phyloP scores from a whole-genome alignment of 1,140 invertebrate genomes.

The Xylocopa sonorina region DNA sequence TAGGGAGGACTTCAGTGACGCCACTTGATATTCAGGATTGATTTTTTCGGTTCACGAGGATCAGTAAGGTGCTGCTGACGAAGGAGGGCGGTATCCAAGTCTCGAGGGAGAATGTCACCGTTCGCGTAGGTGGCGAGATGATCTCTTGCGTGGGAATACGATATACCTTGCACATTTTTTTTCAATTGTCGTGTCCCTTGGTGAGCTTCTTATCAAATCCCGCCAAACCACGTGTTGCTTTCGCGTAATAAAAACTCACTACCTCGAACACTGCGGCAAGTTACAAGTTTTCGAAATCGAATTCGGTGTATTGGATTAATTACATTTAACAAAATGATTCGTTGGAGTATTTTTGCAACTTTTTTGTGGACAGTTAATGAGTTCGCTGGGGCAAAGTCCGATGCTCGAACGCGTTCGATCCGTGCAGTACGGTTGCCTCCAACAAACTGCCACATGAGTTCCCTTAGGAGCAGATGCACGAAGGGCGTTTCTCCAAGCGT shows the following conservation, averaged over 20 bases:
- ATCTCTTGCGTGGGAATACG: background rate
- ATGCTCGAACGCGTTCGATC: conserved; percentile 34
- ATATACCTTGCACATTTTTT: conserved; percentile 68
- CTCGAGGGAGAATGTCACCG: conserved; percentile 72
- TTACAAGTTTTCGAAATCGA: no score
- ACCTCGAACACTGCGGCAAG: no score
- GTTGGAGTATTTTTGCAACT: background rate
- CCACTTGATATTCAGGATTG: background rate
- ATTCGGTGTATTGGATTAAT: no score
- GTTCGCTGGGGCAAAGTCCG: conserved; percentile 1
- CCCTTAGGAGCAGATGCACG: conserved; percentile 75
- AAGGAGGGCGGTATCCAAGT: conserved; percentile 70
- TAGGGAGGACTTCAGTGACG: background rate
- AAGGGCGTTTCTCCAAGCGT: conserved; percentile 69
- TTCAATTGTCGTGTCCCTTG: background rate
- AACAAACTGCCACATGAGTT: conserved; percentile 71
- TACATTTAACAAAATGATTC: no score
- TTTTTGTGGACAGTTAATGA: background rate
- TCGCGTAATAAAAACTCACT: no score
- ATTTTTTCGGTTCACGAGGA: conserved; percentile 63
- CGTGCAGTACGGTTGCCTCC: conserved; percentile 70
- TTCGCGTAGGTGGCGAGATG: conserved; percentile 29
- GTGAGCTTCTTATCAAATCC: background rate
- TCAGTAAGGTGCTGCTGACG: conserved; percentile 71
- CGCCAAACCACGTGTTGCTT: background rate